Percentiles rank a stretch among this genome's conserved stretches.
Evolutionary conservation across 2,888 invertebrate genomes (phyloP).

Genomic region (Microctonus hyperodae): DNA sequence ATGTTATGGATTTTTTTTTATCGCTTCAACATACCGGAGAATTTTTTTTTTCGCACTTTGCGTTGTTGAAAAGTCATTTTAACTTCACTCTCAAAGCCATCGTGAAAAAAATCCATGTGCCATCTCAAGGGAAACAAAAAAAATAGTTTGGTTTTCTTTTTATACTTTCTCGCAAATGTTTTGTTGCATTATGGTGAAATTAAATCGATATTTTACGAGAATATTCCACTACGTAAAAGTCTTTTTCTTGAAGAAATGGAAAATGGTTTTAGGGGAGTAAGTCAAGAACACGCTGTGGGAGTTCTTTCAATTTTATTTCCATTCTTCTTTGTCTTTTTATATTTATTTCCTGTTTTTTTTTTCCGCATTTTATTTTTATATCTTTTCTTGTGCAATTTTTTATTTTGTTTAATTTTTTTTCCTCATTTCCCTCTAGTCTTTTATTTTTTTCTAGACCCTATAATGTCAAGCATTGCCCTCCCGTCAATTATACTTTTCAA

Average conservation of each 20-base stretch:
- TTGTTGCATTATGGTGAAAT: constrained; percentile 27
- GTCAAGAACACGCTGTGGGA: constrained; percentile 36
- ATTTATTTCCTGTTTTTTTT: neutral
- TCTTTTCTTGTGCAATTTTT: neutral
- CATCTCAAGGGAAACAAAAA: constrained; percentile 8
- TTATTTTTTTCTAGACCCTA: neutral
- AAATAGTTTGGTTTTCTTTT: neutral
- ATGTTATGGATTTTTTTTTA: neutral
- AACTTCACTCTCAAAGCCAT: constrained; percentile 7
- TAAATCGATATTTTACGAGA: constrained; percentile 34
- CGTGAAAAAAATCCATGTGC: constrained; percentile 16
- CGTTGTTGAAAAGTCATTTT: neutral
- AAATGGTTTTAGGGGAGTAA: constrained; percentile 29
- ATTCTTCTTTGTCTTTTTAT: too few relatives aligned
- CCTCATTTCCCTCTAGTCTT: too few relatives aligned
- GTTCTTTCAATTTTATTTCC: constrained; percentile 38
- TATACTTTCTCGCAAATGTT: neutral
- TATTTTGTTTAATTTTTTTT: constrained; percentile 11
- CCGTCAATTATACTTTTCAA: constrained; percentile 24
- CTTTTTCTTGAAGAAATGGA: neutral
- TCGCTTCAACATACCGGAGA: neutral
- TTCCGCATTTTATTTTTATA: constrained; percentile 21
- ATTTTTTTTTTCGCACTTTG: neutral
- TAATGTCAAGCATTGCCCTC: constrained; percentile 25
- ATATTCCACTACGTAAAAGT: constrained; percentile 10